Evolutionary conservation across 2,797 vertebrate species (phyloP), one percentile per base, ranked within the genome.

Genomic region (Chelmon rostratus): DNA sequence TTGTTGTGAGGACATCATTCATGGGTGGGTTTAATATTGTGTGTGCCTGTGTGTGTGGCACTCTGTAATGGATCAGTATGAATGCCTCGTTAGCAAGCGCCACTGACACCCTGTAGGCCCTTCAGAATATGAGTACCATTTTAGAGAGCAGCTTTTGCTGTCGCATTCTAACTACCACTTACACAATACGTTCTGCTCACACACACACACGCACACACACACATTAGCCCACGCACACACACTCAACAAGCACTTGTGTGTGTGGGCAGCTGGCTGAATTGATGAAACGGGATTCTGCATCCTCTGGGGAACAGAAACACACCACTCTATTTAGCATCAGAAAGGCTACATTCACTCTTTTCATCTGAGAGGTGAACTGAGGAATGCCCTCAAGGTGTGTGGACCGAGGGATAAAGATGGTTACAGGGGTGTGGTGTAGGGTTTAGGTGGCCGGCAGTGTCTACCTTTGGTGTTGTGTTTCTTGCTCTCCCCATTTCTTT

Each of bases 41-140:
- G 37, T 13, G 38, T 15, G 71, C 35, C 79, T 25, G 76, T 33
- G 57, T 42, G 73, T 77, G 83, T 49, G 78, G 58, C 61, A 78
- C 85, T 84, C 78, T 89, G 90, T 92, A 93, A 93, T 94, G 90
- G 91, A 92, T 93, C 89, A 91, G 91, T 91, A 93, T 93, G 92
- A 93, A 93, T 90, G 90, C 90, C 92, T 94, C 91, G 87, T 94
- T 94, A 94, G 91, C 76, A 75, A 76, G 88, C 88, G 72, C 84
- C 87, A 90, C 89, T 90, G 90, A 94, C 93, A 91, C 91, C 91
- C 89, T 85, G 86, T 86, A 86, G 89, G 89, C 88, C 88, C 92
- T 93, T 93, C 89, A 94, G 87, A 83, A 84, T 90, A 89, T 83
- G 90, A 94, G 92, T 87, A 85, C 88, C 90, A 81, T 91, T 93